These are phyloP conservation scores for Leptinotarsa haldemani DNA, from an alignment of 2,888 invertebrate species.

Conservation along the genomic window DNA sequence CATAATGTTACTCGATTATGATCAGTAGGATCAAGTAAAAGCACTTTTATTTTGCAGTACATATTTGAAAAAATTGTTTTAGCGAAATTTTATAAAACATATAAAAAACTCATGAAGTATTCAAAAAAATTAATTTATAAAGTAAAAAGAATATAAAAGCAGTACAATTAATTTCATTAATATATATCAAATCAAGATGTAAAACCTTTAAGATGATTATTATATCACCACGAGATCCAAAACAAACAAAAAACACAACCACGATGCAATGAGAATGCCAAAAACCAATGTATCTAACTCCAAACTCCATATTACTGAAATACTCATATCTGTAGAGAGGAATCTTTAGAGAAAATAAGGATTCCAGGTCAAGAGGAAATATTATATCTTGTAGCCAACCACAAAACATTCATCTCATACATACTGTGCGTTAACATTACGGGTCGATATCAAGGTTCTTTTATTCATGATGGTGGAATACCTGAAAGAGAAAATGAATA, in stretches of 20 bases:
- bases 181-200: no score
- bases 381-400: constrained; percentile 50
- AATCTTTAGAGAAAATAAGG: constrained; percentile 55
- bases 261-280: not conserved
- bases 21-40: not conserved
- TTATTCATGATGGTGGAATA: constrained; percentile 51
- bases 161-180: no score
- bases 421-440: constrained; percentile 61
- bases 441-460: constrained; percentile 57
- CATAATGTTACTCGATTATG: no score
- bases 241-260: not conserved
- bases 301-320: constrained; percentile 37
- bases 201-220: no score
- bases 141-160: no score
- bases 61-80: no score
- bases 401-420: constrained; percentile 51
- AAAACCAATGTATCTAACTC: constrained; percentile 11
- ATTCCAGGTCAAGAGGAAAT: constrained; percentile 50
- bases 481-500: constrained; percentile 57
- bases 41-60: not conserved
- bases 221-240: constrained; percentile 11
- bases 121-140: no score
- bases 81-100: no score
- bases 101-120: no score
- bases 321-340: constrained; percentile 55